A percentile compares a stretch with the other conserved stretches of the same genome.
phyloP scores from a whole-genome alignment of 2,797 vertebrate genomes.

The Anguilla anguilla region DNA sequence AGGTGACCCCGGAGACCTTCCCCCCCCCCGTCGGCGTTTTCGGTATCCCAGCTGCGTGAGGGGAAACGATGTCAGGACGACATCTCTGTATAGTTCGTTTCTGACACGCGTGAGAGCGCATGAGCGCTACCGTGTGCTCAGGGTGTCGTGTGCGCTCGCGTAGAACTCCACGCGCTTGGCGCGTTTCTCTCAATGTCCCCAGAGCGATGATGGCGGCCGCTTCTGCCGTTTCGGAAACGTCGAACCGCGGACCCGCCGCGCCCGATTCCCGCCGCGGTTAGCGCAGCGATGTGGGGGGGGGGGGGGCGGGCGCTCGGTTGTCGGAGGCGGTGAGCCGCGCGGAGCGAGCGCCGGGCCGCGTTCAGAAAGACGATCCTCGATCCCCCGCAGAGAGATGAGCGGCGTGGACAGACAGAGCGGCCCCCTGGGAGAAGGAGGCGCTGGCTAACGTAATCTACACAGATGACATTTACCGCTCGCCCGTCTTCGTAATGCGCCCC shows the following conservation, averaged over 20 bases:
- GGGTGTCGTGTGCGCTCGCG: no score
- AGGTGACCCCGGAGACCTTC: neutral
- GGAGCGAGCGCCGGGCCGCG: no score
- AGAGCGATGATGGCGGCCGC: neutral
- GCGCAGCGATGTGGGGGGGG: neutral
- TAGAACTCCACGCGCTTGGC: neutral
- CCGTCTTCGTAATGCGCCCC: constrained; percentile 6
- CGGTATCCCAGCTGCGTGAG: neutral
- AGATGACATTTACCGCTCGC: constrained; percentile 24
- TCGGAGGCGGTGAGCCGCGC: neutral
- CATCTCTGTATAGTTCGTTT: neutral
- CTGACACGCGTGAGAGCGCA: neutral
- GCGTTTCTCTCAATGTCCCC: neutral
- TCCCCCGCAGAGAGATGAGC: neutral
- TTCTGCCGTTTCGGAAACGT: neutral
- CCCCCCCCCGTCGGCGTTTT: neutral
- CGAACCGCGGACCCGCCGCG: no score
- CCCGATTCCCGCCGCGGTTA: neutral
- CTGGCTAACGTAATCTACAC: neutral
- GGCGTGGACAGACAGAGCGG: neutral
- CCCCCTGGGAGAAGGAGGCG: neutral
- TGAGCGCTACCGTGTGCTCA: neutral
- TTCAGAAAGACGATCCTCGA: neutral
- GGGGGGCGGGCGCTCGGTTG: neutral
- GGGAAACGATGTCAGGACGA: neutral